Conservation (phyloP, 92 coral and sea anemone genomes). For the Zoanthus sociatus region DNA sequence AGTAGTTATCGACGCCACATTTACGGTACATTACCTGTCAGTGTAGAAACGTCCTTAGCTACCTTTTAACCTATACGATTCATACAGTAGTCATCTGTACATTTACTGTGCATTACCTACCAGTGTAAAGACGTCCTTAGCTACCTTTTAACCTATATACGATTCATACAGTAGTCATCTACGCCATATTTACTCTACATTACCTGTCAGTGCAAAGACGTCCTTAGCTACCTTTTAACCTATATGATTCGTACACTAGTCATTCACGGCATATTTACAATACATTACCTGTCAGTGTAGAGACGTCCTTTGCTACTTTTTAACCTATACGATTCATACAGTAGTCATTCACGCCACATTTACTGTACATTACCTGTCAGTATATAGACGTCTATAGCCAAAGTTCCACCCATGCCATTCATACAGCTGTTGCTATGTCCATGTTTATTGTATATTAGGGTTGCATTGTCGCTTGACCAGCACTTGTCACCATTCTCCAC, state of each 20-base stretch:
- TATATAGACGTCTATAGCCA: conserved; percentile 6
- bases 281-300: neutral
- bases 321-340: too few species aligned
- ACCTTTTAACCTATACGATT: too few species aligned
- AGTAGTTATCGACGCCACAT: neutral
- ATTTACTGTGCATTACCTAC: neutral
- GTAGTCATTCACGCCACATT: neutral
- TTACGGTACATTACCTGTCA: neutral
- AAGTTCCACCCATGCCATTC: neutral
- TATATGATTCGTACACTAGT: neutral
- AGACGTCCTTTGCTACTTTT: neutral
- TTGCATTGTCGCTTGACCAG: conserved; percentile 28
- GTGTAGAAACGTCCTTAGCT: neutral
- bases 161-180: too few species aligned
- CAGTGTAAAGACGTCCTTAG: neutral
- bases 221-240: neutral
- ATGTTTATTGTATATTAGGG: conserved; percentile 19
- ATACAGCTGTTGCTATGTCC: conserved; percentile 4
- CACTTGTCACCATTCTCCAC: conserved; percentile 14
- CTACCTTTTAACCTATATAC: too few species aligned
- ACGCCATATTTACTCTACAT: too few species aligned
- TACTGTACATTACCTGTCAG: neutral
- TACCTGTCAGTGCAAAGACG: too few species aligned
- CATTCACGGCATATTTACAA: neutral
- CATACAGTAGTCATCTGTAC: neutral